phyloP scores from a whole-genome alignment of 1,140 invertebrate genomes.

The Phocides pigmalion region DNA sequence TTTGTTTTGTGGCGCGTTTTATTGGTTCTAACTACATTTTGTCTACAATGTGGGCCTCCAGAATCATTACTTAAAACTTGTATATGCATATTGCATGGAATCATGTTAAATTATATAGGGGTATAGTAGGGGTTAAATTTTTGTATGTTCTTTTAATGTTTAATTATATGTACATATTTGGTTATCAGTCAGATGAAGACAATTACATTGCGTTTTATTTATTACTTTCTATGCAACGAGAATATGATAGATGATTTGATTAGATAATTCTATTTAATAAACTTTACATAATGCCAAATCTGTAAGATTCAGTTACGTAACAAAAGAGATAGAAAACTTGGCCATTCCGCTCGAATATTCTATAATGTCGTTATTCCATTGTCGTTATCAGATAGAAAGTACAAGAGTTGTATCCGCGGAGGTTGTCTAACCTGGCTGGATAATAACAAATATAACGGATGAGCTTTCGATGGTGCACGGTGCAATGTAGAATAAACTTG shows the following conservation, averaged over 20 bases:
- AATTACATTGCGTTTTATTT: conserved; percentile 24
- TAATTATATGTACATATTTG: background rate
- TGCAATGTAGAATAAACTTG: conserved; percentile 5
- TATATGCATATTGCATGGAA: too few relatives aligned
- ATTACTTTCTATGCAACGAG: conserved; percentile 6
- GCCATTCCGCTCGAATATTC: conserved; percentile 41
- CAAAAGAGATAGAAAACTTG: conserved; percentile 31
- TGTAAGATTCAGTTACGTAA: conserved; percentile 35
- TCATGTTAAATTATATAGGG: too few relatives aligned
- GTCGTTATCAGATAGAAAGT: conserved; percentile 74
- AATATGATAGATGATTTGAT: conserved; percentile 21
- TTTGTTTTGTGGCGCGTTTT: conserved; percentile 25
- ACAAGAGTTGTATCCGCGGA: conserved; percentile 45
- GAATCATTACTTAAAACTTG: too few relatives aligned
- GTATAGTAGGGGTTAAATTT: too few relatives aligned
- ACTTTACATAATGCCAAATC: conserved; percentile 39
- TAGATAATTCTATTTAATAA: conserved; percentile 22
- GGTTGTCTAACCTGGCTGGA: conserved; percentile 50
- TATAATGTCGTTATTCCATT: conserved; percentile 44
- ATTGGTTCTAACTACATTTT: background rate
- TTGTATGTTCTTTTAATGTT: too few relatives aligned
- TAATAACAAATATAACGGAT: conserved; percentile 52
- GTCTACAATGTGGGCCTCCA: background rate
- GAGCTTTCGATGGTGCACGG: conserved; percentile 38
- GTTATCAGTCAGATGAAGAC: conserved; percentile 5